Conservation (phyloP, 2,797 vertebrate species). For the Ambastaia sidthimunki region DNA sequence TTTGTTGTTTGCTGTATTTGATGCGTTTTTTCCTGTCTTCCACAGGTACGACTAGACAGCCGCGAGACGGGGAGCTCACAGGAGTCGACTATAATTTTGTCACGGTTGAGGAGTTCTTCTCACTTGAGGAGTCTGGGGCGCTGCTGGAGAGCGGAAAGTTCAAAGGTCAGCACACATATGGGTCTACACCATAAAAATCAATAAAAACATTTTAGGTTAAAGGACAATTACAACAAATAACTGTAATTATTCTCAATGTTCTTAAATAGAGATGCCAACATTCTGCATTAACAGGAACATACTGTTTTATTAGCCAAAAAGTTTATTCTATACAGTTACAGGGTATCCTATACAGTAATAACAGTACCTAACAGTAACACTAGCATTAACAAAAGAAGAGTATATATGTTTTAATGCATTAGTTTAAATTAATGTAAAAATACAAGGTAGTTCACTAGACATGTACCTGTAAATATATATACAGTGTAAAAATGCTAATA, state of each 20-base stretch:
- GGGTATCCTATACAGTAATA: too few species aligned
- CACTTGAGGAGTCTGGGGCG: conserved; percentile 70
- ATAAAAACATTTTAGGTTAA: neutral
- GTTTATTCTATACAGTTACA: too few species aligned
- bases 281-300: neutral
- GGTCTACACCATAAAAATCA: neutral
- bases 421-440: neutral
- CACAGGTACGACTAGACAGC: conserved; percentile 64
- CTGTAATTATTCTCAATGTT: neutral
- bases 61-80: conserved; percentile 67
- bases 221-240: neutral
- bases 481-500: neutral
- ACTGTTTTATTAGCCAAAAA: too few species aligned
- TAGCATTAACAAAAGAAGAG: too few species aligned
- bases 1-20: conserved; percentile 27
- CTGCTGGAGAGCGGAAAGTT: conserved; percentile 73
- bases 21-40: neutral
- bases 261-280: neutral
- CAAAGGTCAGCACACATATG: conserved; percentile 62
- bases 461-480: too few species aligned
- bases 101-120: conserved; percentile 70
- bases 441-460: neutral
- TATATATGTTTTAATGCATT: neutral
- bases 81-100: conserved; percentile 74
- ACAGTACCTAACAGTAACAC: too few species aligned